phyloP scores from a whole-genome alignment of 2,888 invertebrate genomes.

The Ischnus inquisitorius region DNA sequence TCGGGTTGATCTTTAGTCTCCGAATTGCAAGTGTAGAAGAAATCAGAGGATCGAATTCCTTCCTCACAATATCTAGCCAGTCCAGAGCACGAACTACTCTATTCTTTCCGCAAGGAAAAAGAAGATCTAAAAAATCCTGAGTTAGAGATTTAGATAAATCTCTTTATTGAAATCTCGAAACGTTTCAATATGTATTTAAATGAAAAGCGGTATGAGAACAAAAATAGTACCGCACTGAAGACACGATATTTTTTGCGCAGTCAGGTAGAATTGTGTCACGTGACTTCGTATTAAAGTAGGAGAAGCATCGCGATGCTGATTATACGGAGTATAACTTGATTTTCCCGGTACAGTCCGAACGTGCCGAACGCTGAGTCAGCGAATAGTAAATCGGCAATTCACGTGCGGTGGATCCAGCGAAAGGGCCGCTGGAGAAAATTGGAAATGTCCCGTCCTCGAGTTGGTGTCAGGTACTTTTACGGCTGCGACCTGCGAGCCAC shows the following conservation, averaged over 20 bases:
- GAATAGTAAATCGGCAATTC: conserved; percentile 74
- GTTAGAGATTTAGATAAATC: no score
- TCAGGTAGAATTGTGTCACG: conserved; percentile 1
- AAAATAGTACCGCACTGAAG: background rate
- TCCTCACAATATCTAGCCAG: no score
- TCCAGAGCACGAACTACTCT: no score
- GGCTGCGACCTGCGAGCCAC: conserved; percentile 21
- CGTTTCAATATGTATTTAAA: no score
- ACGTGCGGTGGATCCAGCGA: conserved; percentile 72
- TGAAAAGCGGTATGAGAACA: no score
- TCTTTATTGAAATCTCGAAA: no score
- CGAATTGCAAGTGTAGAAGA: no score
- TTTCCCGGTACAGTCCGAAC: conserved; percentile 33
- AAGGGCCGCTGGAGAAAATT: conserved; percentile 76
- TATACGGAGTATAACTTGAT: conserved; percentile 12
- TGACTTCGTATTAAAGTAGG: background rate
- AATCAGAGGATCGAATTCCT: no score
- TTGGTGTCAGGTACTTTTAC: conserved; percentile 70
- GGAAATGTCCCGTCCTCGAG: conserved; percentile 71
- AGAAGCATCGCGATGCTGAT: conserved; percentile 1
- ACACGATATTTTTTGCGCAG: background rate
- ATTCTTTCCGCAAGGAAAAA: no score
- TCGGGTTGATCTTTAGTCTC: no score
- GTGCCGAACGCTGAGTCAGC: conserved; percentile 73
- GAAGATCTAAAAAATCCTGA: no score